Evolutionary conservation across 2,888 invertebrate genomes (phyloP), one percentile per base, ranked within the genome.

Genomic region (Syrphus vitripennis): DNA sequence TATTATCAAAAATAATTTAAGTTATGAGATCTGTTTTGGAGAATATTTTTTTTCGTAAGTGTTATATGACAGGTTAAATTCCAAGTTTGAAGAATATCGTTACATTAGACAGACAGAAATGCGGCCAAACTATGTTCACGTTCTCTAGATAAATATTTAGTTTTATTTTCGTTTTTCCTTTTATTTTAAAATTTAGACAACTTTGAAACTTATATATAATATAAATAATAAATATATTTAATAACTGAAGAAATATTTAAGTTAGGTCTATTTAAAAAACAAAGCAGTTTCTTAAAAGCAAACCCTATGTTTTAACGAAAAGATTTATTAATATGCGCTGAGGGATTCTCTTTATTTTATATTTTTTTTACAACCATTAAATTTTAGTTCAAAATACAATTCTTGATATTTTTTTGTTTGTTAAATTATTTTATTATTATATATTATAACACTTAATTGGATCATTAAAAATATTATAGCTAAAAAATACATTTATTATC

Each of bases 201-300:
- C 55, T 82, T 86, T 77, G 74, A 86, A 77, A 86, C 81, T 84
- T 77, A 87, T 59, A 83, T 71, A 65, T 42, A 74, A 67, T 69
- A 48, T 67, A 65, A 75, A 70, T 79, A n/a, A n/a, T n/a, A n/a
- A n/a, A n/a, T n/a, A n/a, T n/a, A 81, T 48, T 77, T 34, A 77
- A 69, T 45, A 65, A 79, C 65, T 57, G 50, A 76, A 76, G 55
- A 82, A 48, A 87, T 81, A 87, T 87, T 87, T 79, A 87, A 79
- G 77, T 87, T 83, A 87, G 80, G 55, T 87, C 57, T 70, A 81
- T 70, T 50, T 67, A 34, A 26, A 61, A 40, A 61, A 7, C 31
- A 67, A n/a, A 67, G 29, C 14, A 24, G 31, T 72, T 59, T 61
- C 57, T 75, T 57, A 53, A 70, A 61, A n/a, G n/a, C n/a, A n/a